These are phyloP conservation scores for Cardinalis cardinalis DNA, from an alignment of 2,113 vertebrate genomes.

Conservation along the genomic window DNA sequence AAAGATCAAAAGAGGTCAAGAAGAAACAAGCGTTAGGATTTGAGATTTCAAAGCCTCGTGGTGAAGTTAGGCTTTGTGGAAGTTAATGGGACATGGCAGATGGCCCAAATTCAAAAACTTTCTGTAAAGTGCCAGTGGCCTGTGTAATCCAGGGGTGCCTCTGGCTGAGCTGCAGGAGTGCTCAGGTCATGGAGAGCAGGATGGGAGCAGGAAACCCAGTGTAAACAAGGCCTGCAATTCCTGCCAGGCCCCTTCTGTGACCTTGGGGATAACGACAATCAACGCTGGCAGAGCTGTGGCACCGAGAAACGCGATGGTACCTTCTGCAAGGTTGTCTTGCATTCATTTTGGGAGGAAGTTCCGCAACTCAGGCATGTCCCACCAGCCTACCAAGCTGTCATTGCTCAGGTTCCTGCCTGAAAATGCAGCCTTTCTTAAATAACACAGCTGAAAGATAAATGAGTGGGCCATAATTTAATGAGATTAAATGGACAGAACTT, in stretches of 20 bases:
- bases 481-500: neutral
- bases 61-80: neutral
- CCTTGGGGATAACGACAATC: neutral
- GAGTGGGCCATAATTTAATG: neutral
- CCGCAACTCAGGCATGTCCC: neutral
- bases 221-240: neutral
- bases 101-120: neutral
- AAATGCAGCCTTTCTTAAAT: conserved; percentile 30
- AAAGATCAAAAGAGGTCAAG: conserved; percentile 1
- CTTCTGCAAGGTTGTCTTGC: neutral
- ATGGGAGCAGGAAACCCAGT: neutral
- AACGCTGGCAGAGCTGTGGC: neutral
- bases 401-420: neutral
- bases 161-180: neutral
- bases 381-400: neutral
- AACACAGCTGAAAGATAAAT: conserved; percentile 25
- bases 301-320: neutral
- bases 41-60: neutral
- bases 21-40: neutral
- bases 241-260: neutral
- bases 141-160: neutral
- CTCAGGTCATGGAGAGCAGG: neutral
- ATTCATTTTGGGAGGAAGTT: neutral
- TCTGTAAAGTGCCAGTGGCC: neutral
- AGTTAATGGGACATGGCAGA: conserved; percentile 19